Base-by-base conservation (phyloP, 2,797 vertebrate genomes). In the Pangasius sanitwongsei region DNA sequence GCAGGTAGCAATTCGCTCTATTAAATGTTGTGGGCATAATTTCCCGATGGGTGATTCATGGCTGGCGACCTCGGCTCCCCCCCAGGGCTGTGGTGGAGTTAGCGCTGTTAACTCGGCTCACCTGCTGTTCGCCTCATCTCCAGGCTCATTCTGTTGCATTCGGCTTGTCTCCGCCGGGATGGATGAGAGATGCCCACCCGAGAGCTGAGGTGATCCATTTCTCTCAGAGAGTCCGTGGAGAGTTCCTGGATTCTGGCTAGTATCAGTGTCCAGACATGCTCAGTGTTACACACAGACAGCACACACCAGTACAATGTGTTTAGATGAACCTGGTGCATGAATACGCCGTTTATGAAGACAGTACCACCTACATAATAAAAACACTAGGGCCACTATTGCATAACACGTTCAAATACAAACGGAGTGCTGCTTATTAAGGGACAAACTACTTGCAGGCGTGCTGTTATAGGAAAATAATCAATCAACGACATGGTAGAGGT, bases 1-100 rank as follows among this genome's bases (percentile, higher is more conserved):
- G 92, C 94, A 94, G 95, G 95, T 92, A 95, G 93, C 94, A 95
- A 95, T 94, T 94, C 94, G 93, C 95, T 96, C 94, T 97, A 96
- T 97, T 97, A 97, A 96, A 96, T 96, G 94, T 93, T 94, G 94
- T 91, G 92, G 94, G 95, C 93, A 90, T 95, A 94, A 96, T 96
- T 97, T 96, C 94, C 94, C 94, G 94, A 95, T 95, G 95, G 93
- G 94, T 93, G 95, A 96, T 95, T 94, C 95, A 94, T 96, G 95
- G 95, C 93, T 92, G 90, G 94, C 94, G 94, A 90, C 90, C 92
- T 93, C 92, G 89, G 57, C 44, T 74, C 25, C 15, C 34, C 89
- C 86, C 34, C 34, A 65, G 77, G 89, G 87, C 87, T 83, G 67
- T 37, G 82, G 65, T 70, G 77, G 87, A 90, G 92, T 90, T 83